These are phyloP conservation scores for Philaenus spumarius DNA, from an alignment of 1,140 invertebrate genomes.

Conservation along the genomic window DNA sequence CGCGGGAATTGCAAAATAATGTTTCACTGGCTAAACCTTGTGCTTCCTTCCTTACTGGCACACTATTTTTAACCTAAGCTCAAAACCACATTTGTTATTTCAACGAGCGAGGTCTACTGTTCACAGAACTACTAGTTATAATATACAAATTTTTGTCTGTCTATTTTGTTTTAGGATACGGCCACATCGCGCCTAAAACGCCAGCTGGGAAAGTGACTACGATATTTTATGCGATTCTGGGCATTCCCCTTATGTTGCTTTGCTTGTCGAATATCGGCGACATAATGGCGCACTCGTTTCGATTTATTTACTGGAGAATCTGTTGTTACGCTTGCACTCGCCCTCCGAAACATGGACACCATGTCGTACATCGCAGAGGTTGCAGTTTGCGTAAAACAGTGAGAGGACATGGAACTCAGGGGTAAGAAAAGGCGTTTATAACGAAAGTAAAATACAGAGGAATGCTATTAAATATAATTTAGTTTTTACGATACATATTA, in stretches of 20 bases:
- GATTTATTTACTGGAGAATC: conserved; percentile 83
- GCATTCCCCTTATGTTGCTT: conserved; percentile 89
- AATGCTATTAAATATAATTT: too few species aligned
- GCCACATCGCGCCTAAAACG: conserved; percentile 91
- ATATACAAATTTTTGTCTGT: too few species aligned
- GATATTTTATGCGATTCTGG: conserved; percentile 92
- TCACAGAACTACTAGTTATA: too few species aligned
- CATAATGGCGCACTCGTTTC: conserved; percentile 90
- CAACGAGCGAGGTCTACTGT: too few species aligned
- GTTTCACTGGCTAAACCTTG: too few species aligned
- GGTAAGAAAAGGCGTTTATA: not conserved
- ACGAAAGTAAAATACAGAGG: not conserved
- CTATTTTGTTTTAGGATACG: conserved; percentile 90
- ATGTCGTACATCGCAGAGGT: conserved; percentile 24
- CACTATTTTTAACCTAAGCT: too few species aligned
- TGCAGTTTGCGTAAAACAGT: conserved; percentile 26
- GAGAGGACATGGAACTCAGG: conserved; percentile 23
- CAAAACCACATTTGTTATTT: too few species aligned
- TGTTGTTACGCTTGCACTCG: conserved; percentile 84
- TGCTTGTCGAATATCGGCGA: conserved; percentile 95
- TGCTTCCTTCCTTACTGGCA: too few species aligned
- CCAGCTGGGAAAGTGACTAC: conserved; percentile 87
- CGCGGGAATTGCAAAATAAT: too few species aligned
- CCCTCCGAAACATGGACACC: conserved; percentile 50
- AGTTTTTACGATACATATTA: too few species aligned